phyloP scores from a whole-genome alignment of 2,888 invertebrate species.

The Spialia ferax region DNA sequence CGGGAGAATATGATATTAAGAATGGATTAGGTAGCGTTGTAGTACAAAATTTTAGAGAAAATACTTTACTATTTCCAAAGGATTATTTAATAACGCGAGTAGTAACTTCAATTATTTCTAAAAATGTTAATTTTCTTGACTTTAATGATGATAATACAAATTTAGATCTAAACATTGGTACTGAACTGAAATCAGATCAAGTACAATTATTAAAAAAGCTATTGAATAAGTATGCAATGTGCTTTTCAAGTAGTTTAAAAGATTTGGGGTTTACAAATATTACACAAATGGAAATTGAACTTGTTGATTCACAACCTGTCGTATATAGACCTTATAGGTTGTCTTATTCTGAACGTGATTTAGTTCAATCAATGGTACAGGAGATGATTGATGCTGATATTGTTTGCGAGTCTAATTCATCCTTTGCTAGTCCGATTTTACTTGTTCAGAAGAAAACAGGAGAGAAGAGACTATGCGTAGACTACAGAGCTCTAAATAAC shows the following conservation, averaged over 20 bases:
- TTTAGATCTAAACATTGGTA: background rate
- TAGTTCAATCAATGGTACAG: background rate
- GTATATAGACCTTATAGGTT: background rate
- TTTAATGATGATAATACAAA: background rate
- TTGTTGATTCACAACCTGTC: background rate
- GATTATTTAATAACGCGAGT: background rate
- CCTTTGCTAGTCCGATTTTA: too few relatives aligned
- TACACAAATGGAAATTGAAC: background rate
- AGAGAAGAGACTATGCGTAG: too few relatives aligned
- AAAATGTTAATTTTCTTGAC: background rate
- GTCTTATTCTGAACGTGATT: background rate
- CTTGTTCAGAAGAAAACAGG: too few relatives aligned
- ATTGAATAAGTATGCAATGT: background rate
- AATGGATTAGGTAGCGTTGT: background rate
- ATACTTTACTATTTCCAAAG: background rate
- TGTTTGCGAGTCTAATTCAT: too few relatives aligned
- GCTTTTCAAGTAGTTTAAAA: background rate
- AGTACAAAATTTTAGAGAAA: slow-evolving; percentile 2
- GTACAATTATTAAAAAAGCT: background rate
- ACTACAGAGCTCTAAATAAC: too few relatives aligned
- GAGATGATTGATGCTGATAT: too few relatives aligned
- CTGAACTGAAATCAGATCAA: background rate
- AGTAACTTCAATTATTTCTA: background rate
- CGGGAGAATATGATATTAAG: background rate
- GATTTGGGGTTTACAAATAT: background rate